Base-by-base conservation (phyloP, 2,113 vertebrate genomes). In the Notarius lentiginosus region DNA sequence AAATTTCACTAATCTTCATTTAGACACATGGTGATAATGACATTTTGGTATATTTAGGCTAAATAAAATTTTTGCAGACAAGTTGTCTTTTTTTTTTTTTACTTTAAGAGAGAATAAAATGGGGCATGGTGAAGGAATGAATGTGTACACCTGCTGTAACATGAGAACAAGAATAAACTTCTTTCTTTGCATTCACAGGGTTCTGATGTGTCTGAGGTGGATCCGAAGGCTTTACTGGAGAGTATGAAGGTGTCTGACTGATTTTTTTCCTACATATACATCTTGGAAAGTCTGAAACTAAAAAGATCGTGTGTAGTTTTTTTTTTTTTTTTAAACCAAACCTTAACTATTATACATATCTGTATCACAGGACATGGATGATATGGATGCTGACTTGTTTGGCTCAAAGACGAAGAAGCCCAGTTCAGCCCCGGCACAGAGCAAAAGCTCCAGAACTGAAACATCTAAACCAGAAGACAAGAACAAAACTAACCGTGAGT, bases 351-450 rank as follows among this genome's bases (percentile, higher is more conserved):
- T 27, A 7, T 15, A 73, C 7, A 1, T n/a, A 41, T 41, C 41
- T 41, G 41, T 41, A 4, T 81, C 75, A 24, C 90, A 98, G 97
- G 94, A 96, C 76, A 94, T 96, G 55, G 96, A 97, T 0, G 95
- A 96, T 49, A 93, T 97, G 96, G 97, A 97, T 4, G 95, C 94
- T 5, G 95, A 96, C 24, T 92, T 97, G 66, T 94, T 98, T 83
- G 89, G 93, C 65, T 90, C 92, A 51, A 93, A 91, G 51, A 93
- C 91, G 51, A 95, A 91, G 88, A 97, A 95, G 87, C 88, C 92
- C 9, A 90, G 84, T 41, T 93, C 90, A 4, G 89, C 93, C 27
- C 92, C 93, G 1, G 84, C 84, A 77, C 94, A 92, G 90, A 93
- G 85, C 66, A 96, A 94, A 86, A 47, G 15, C 14, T 49, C 84